These are phyloP conservation scores for Dysmachus trigonus DNA, from an alignment of 2,888 invertebrate genomes.

Conservation along the genomic window DNA sequence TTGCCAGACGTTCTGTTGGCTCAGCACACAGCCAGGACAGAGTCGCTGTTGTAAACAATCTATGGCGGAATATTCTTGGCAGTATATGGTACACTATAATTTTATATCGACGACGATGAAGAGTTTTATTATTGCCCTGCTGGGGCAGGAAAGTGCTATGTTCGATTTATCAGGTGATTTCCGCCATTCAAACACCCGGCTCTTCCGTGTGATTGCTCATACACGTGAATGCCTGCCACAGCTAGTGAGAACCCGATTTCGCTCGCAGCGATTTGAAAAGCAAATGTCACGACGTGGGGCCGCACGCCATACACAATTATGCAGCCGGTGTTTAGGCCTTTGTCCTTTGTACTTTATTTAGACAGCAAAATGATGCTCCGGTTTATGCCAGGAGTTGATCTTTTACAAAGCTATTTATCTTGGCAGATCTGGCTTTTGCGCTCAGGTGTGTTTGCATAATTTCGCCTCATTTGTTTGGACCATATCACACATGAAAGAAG, in stretches of 20 bases:
- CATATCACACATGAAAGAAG: not conserved
- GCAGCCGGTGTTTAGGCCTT: not conserved
- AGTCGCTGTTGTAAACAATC: constrained; percentile 26
- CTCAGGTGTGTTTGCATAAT: not conserved
- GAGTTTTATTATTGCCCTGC: not conserved
- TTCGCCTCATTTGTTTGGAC: not conserved
- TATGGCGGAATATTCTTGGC: not conserved
- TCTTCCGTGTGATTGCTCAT: not conserved
- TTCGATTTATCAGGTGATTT: not conserved
- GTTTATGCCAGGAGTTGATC: not conserved
- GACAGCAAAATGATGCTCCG: not conserved
- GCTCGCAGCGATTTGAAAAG: not conserved
- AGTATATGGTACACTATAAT: not conserved
- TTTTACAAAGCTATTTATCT: not conserved
- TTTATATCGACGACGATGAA: not conserved
- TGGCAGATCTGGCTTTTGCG: not conserved
- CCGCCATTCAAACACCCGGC: not conserved
- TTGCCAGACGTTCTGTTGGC: constrained; percentile 37
- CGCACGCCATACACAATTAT: not conserved
- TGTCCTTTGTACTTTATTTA: not conserved
- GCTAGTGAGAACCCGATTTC: not conserved
- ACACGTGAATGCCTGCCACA: not conserved
- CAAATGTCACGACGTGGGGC: not conserved
- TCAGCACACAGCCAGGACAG: constrained; percentile 9
- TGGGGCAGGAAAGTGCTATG: not conserved